These are phyloP conservation scores for Epinotia demarniana DNA, from an alignment of 2,888 invertebrate species.

Conservation along the genomic window DNA sequence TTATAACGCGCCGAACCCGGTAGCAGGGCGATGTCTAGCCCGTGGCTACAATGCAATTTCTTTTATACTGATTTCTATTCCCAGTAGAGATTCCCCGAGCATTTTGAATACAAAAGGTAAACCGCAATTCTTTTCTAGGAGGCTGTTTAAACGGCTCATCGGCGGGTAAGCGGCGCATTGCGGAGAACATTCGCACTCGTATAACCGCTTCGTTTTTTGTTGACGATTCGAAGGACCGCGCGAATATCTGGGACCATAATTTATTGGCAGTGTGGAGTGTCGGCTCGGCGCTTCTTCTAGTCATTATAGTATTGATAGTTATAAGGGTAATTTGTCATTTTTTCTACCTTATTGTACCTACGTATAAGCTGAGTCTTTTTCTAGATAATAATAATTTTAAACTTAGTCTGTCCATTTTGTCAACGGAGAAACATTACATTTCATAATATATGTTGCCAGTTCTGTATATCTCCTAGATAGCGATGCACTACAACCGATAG, in stretches of 20 bases:
- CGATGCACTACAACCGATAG: too few species aligned
- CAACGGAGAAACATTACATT: too few species aligned
- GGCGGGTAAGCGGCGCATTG: constrained; percentile 89
- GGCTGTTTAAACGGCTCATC: constrained; percentile 89
- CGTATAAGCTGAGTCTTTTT: not conserved
- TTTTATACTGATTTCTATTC: constrained; percentile 18
- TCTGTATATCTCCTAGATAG: too few species aligned
- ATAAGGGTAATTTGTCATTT: constrained; percentile 63
- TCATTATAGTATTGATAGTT: constrained; percentile 61
- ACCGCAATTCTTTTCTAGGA: constrained; percentile 73
- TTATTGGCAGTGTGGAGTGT: constrained; percentile 63
- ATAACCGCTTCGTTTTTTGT: constrained; percentile 73
- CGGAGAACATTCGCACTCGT: constrained; percentile 77
- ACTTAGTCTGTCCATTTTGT: too few species aligned
- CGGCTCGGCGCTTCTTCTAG: constrained; percentile 60
- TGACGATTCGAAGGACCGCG: constrained; percentile 63
- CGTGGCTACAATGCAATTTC: constrained; percentile 9
- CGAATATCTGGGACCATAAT: constrained; percentile 64
- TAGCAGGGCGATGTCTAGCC: constrained; percentile 11
- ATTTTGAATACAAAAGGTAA: constrained; percentile 45
- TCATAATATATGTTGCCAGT: too few species aligned
- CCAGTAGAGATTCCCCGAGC: constrained; percentile 6
- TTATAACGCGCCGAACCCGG: constrained; percentile 20
- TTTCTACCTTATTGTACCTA: not conserved
- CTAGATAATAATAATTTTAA: too few species aligned